Evolutionary conservation across 2,888 invertebrate genomes (phyloP), one percentile per base, ranked within the genome.

Genomic region (Aricia artaxerxes): DNA sequence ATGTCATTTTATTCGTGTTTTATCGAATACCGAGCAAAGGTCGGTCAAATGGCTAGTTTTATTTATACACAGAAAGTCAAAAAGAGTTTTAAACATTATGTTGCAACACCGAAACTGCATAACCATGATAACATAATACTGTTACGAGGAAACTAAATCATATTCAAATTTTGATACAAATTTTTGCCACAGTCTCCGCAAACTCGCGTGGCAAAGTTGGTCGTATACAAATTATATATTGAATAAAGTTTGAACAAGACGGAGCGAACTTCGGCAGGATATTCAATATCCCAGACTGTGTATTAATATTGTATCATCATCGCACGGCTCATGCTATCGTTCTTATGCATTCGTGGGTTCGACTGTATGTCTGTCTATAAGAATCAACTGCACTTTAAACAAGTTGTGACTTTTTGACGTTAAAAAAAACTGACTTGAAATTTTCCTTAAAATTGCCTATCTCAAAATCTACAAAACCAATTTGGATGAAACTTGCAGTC

Each of bases 231-330:
- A 69, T 69, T 69, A 69, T 69, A 38, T 69, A 69, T 69, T 69
- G 69, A 69, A 69, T 69, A 69, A 69, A 69, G 69, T 69, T 69
- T 35, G 35, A 69, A 69, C 69, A 69, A 69, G 69, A 69, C 69
- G 11, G 35, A 69, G 64, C 64, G 69, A 69, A 69, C 5, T 69
- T 38, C 16, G 64, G 13, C 69, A 4, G 69, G 69, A 38, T 69
- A 38, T 38, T 38, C 69, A 69, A 69, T 69, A 69, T 69, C 69
- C 35, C 35, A 38, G 69, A 69, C 38, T 69, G 69, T 69, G 69
- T 38, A 69, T 35, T 69, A 69, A 69, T 69, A 69, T 69, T 35
- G 69, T 38, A 69, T 16, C 69, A 69, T 16, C 35, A 61, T 24
- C 61, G 24, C 49, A 49, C 49, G 49, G 9, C 61, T 61, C 61